These are phyloP conservation scores for Xestia c-nigrum DNA, from an alignment of 2,888 invertebrate genomes.

Conservation along the genomic window DNA sequence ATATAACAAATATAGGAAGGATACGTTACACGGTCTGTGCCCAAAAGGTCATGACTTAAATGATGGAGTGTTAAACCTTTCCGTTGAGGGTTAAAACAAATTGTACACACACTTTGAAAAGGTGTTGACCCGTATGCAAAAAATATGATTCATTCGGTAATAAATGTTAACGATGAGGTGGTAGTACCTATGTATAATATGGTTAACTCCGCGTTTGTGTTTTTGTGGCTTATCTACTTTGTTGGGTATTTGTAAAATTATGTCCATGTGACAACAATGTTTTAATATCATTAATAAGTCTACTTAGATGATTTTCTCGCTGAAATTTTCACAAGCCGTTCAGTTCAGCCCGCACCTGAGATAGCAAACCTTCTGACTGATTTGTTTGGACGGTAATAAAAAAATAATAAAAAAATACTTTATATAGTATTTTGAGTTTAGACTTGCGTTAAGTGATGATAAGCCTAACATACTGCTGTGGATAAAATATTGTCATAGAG, in stretches of 20 bases:
- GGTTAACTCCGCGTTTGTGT: neutral
- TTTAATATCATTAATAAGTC: neutral
- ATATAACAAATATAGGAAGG: slow-evolving; percentile 18
- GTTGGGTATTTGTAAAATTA: slow-evolving; percentile 3
- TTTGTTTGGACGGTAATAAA: neutral
- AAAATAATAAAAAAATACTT: neutral
- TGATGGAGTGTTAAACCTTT: slow-evolving; percentile 52
- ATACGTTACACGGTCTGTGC: slow-evolving; percentile 26
- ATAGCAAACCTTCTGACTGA: neutral
- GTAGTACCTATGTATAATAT: neutral
- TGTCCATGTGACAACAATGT: neutral
- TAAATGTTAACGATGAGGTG: slow-evolving; percentile 44
- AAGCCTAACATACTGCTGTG: neutral
- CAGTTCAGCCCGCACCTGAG: neutral
- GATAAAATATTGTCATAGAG: neutral
- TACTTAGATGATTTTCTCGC: neutral
- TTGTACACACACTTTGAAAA: slow-evolving; percentile 44
- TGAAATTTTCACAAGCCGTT: neutral
- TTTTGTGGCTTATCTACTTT: slow-evolving; percentile 3
- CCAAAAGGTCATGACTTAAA: slow-evolving; percentile 44
- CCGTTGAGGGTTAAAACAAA: slow-evolving; percentile 41
- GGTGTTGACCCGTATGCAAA: slow-evolving; percentile 34
- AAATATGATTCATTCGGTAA: slow-evolving; percentile 46
- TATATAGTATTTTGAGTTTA: neutral
- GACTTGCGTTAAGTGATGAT: neutral